phyloP scores from a whole-genome alignment of 1,140 invertebrate species.

The Drosophila pandora region DNA sequence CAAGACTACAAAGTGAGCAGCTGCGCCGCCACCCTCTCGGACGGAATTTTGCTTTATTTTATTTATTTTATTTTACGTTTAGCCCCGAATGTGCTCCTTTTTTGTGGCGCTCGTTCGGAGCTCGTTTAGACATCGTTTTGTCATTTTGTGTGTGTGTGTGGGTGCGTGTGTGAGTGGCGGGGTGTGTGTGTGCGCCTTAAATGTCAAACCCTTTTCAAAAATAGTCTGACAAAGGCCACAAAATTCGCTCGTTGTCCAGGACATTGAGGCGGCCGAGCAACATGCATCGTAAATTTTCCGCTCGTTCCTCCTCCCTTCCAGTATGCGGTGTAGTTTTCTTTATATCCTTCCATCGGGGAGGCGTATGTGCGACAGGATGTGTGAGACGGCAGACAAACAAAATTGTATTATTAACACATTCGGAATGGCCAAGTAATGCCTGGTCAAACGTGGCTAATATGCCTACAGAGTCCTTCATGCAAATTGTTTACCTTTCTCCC shows the following conservation, averaged over 20 bases:
- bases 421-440: constrained; percentile 64
- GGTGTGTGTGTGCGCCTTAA: constrained; percentile 43
- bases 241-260: constrained; percentile 26
- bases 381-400: constrained; percentile 52
- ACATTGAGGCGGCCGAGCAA: constrained; percentile 11
- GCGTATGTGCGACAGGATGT: background rate
- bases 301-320: constrained; percentile 44
- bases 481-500: constrained; percentile 61
- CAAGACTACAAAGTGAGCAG: constrained; percentile 16
- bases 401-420: constrained; percentile 82
- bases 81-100: constrained; percentile 21
- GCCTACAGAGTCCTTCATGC: constrained; percentile 52
- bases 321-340: background rate
- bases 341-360: background rate
- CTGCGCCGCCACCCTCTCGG: constrained; percentile 19
- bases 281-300: constrained; percentile 71
- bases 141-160: constrained; percentile 45
- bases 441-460: constrained; percentile 74
- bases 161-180: background rate
- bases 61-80: constrained; percentile 42
- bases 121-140: constrained; percentile 80
- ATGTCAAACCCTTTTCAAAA: constrained; percentile 81
- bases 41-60: constrained; percentile 61
- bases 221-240: constrained; percentile 58
- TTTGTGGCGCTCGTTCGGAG: constrained; percentile 62